Conservation (phyloP, 2,797 vertebrate genomes). For the Sparus aurata region DNA sequence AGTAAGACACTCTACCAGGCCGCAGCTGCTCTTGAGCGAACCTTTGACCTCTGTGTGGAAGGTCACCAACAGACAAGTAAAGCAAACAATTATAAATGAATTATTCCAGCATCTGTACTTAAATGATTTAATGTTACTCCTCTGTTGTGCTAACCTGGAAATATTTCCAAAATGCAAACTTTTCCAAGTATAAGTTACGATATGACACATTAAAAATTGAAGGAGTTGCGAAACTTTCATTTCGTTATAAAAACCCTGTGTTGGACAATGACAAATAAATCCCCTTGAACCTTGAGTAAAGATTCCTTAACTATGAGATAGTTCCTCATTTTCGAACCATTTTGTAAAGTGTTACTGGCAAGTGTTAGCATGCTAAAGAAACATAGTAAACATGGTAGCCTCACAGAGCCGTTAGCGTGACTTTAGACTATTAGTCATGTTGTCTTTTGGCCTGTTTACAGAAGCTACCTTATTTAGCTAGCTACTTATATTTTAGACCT, state of each 20-base stretch:
- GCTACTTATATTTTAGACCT: neutral
- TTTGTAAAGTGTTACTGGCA: too few relatives aligned
- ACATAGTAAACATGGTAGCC: neutral
- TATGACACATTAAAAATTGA: neutral
- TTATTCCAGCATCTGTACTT: neutral
- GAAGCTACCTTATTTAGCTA: neutral
- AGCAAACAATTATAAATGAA: neutral
- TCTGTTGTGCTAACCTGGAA: neutral
- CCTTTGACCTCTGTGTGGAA: slow-evolving; percentile 1
- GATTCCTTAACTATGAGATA: too few relatives aligned
- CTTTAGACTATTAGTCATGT: neutral
- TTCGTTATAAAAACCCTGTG: too few relatives aligned
- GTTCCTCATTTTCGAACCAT: too few relatives aligned
- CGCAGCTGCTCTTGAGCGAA: neutral
- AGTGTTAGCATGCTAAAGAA: neutral
- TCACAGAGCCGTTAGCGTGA: neutral
- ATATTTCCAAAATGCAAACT: neutral
- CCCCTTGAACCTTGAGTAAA: too few relatives aligned
- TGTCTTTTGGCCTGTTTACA: neutral
- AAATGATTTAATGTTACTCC: neutral
- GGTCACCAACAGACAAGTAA: neutral
- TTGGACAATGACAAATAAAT: too few relatives aligned
- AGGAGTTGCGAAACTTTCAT: too few relatives aligned
- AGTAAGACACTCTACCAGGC: neutral
- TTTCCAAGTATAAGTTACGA: neutral